These are phyloP conservation scores for Drosophila rellima DNA, from an alignment of 2,888 invertebrate species.

Conservation along the genomic window DNA sequence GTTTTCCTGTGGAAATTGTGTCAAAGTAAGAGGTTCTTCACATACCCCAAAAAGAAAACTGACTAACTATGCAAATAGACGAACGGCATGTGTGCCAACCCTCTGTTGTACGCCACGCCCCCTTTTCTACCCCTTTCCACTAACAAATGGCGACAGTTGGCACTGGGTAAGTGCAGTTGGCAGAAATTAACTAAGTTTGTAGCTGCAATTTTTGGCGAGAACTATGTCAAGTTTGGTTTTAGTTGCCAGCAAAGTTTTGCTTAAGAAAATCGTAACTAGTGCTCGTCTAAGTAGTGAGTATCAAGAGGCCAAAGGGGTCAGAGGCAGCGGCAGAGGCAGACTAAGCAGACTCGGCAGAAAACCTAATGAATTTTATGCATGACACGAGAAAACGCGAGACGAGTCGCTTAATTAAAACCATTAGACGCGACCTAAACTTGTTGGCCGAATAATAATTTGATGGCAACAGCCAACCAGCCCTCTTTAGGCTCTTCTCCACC, in stretches of 20 bases:
- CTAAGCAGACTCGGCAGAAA: constrained; percentile 34
- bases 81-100: constrained; percentile 60
- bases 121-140: constrained; percentile 2
- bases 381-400: constrained; percentile 71
- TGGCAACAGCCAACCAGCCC: constrained; percentile 16
- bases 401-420: constrained; percentile 79
- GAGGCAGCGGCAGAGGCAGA: constrained; percentile 3
- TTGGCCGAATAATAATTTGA: constrained; percentile 64
- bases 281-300: constrained; percentile 56
- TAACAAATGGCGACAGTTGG: constrained; percentile 62
- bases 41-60: constrained; percentile 44
- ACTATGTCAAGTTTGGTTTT: constrained; percentile 82
- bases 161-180: constrained; percentile 75
- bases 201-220: constrained; percentile 80
- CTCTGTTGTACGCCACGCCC: constrained; percentile 27
- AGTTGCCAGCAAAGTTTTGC: constrained; percentile 78
- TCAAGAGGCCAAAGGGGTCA: constrained; percentile 2
- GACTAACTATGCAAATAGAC: constrained; percentile 79
- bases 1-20: constrained; percentile 74
- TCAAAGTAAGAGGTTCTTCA: constrained; percentile 74
- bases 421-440: constrained; percentile 65
- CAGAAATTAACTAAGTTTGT: constrained; percentile 80
- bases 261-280: constrained; percentile 71
- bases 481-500: not conserved
- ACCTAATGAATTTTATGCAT: constrained; percentile 80